Conservation (phyloP, 2,797 vertebrate genomes). For the Trachurus trachurus region DNA sequence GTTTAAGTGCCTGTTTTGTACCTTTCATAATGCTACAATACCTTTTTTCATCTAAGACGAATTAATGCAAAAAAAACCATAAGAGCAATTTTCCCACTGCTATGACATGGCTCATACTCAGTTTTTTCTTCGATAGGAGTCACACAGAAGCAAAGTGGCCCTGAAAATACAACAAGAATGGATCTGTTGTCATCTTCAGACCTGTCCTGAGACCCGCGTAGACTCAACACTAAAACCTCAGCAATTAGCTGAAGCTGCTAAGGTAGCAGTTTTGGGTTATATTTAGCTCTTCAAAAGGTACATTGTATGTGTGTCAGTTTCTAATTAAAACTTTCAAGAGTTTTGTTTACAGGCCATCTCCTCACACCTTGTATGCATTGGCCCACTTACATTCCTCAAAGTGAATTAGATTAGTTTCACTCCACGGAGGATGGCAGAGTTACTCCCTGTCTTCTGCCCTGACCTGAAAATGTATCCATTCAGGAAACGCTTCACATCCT, state of each 20-base stretch:
- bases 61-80: conserved; percentile 21
- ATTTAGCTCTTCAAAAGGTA: conserved; percentile 48
- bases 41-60: conserved; percentile 9
- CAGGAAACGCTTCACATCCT: conserved; percentile 75
- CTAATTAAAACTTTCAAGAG: conserved; percentile 60
- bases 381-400: conserved; percentile 76
- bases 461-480: conserved; percentile 74
- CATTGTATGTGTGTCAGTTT: conserved; percentile 54
- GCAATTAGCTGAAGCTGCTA: conserved; percentile 23
- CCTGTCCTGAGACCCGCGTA: conserved; percentile 5
- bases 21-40: conserved; percentile 15
- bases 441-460: conserved; percentile 69
- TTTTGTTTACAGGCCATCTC: conserved; percentile 70
- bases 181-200: conserved; percentile 13
- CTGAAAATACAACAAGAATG: conserved; percentile 5
- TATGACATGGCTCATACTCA: not conserved
- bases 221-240: conserved; percentile 31
- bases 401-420: conserved; percentile 80
- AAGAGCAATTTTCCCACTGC: not conserved
- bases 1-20: conserved; percentile 34
- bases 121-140: not conserved
- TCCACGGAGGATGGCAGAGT: conserved; percentile 69
- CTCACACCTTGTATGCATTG: conserved; percentile 83
- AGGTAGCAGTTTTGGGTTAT: conserved; percentile 33
- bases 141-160: not conserved